These are phyloP conservation scores for Holothuria leucospilota DNA, from an alignment of 53 echinoderm and acorn worm genomes.

Conservation along the genomic window DNA sequence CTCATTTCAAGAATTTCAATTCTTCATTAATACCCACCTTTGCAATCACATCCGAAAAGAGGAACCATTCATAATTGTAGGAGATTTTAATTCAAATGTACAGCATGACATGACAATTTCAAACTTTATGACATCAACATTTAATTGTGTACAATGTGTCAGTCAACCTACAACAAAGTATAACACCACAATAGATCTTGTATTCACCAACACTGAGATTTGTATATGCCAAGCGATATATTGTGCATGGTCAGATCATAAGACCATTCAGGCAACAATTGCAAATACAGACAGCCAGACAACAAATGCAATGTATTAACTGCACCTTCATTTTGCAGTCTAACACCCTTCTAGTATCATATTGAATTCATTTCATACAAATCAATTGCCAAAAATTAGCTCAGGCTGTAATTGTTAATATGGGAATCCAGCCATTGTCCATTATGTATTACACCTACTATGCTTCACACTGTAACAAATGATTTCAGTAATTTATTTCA, in stretches of 20 bases:
- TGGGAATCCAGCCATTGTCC: no score
- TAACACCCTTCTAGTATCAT: no score
- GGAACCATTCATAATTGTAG: slow-evolving; percentile 43
- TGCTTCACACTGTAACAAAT: no score
- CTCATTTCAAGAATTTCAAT: background rate
- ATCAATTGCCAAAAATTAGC: no score
- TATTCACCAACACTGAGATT: background rate
- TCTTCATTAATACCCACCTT: background rate
- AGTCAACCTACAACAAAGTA: background rate
- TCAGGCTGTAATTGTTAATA: no score
- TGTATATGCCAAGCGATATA: background rate
- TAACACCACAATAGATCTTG: slow-evolving; percentile 2
- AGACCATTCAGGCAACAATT: background rate
- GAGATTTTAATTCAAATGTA: slow-evolving; percentile 58
- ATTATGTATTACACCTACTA: no score
- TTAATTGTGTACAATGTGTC: background rate
- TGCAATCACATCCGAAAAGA: background rate
- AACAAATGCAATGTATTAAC: no score
- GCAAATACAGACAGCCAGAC: no score
- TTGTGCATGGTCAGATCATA: slow-evolving; percentile 32
- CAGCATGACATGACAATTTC: background rate
- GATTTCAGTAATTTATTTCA: no score
- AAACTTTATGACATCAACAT: slow-evolving; percentile 18
- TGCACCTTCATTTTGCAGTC: no score
- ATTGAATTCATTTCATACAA: no score